phyloP scores from a whole-genome alignment of 2,113 vertebrate species.

The Greenwoodochromis staneri region DNA sequence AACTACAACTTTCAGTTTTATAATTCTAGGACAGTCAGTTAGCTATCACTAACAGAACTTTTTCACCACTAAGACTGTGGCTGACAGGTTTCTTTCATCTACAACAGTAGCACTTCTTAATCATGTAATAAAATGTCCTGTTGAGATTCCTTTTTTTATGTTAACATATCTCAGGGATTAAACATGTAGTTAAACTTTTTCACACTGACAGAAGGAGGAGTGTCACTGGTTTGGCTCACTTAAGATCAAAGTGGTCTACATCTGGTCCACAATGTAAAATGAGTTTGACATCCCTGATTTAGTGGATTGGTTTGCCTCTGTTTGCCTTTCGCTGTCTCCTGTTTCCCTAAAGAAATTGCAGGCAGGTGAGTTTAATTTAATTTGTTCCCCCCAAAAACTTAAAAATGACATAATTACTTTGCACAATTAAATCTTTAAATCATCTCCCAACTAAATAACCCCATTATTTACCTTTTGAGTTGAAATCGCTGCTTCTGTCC shows the following conservation, averaged over 20 bases:
- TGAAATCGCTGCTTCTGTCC: neutral
- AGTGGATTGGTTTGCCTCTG: neutral
- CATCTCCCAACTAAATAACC: neutral
- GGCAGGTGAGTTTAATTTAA: neutral
- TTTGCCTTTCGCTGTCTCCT: neutral
- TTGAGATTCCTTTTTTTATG: neutral
- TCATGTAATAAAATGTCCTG: neutral
- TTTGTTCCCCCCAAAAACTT: neutral
- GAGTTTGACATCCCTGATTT: neutral
- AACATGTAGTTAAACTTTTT: neutral
- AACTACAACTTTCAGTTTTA: neutral
- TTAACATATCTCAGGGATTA: neutral
- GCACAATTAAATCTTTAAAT: neutral
- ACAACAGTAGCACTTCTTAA: neutral
- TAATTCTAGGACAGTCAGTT: neutral
- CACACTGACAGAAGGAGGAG: neutral
- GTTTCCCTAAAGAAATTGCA: neutral
- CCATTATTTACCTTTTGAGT: neutral
- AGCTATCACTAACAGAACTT: neutral
- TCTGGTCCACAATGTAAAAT: neutral
- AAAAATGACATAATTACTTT: neutral
- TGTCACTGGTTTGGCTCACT: neutral
- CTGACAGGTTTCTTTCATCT: neutral
- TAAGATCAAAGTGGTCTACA: neutral
- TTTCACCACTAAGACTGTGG: rapidly evolving